Base-by-base conservation (phyloP, 1,140 invertebrate species). In the Drosophila chauvacae region DNA sequence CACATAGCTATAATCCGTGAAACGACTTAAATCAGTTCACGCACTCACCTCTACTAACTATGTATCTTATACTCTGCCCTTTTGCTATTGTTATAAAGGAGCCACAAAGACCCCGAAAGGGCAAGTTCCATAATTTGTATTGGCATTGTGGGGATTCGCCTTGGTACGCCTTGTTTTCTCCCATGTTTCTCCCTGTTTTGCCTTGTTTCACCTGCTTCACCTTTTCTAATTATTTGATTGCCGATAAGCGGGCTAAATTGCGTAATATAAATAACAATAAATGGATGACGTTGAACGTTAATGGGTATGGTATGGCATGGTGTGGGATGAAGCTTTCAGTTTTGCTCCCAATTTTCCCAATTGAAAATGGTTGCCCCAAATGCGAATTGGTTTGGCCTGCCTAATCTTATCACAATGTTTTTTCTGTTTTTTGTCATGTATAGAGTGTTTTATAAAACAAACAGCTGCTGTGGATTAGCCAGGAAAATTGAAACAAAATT, bases 201-300 rank as follows among this genome's bases (percentile, higher is more conserved):
- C 55, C 61, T 20, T 41, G 39, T 68, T 59, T 51, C 41, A 45
- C 62, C 33, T 41, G 50, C 41, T 60, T 48, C 58, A 41, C 63
- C 63, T 77, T 72, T 51, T 56, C 39, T 71, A 87, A 86, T 86
- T 87, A 83, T 83, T 79, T 86, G 80, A 86, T 88, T 76, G 62
- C 9, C 61, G 80, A 88, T 86, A 86, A 86, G 83, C 70, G 35
- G 70, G 55, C 30, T 26, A 71, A 72, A 60, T 72, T 73, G 53
- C 69, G 68, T 72, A 73, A 72, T 72, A 73, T 73, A 72, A 72
- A 72, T 59, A 72, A 35, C 70, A 60, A 37, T 51, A 60, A 73
- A 60, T 72, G 68, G 51, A 72, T 73, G 70, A 73, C 68, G 70
- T 60, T 42, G 18, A 68, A 26, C 18, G 56, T 42, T 48, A 66